Conservation (phyloP, 2,797 vertebrate species). For the Propithecus deckenii region DNA sequence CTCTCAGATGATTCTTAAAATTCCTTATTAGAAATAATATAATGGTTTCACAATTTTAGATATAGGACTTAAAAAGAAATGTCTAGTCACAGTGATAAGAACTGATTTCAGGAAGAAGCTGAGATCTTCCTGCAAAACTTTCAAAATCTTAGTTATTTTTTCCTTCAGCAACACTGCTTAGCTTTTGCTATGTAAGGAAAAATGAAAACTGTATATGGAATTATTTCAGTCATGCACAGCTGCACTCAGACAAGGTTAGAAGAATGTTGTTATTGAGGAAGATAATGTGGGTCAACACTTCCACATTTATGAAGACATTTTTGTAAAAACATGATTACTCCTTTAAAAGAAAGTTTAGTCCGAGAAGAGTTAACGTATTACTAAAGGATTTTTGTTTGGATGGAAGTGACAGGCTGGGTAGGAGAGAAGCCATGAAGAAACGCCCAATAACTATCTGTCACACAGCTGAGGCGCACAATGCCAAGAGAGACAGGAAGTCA, state of each 20-base stretch:
- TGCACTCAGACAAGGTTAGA: slow-evolving; percentile 13
- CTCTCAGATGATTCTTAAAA: not conserved
- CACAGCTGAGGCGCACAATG: not conserved
- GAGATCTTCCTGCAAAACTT: not conserved
- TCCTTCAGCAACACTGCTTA: not conserved
- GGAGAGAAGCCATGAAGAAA: not conserved
- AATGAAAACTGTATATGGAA: not conserved
- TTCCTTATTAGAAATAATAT: not conserved
- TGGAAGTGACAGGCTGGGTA: not conserved
- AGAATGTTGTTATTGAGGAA: not conserved
- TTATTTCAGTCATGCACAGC: slow-evolving; percentile 23
- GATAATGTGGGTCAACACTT: slow-evolving; percentile 28
- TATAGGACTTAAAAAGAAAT: not conserved
- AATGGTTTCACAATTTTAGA: not conserved
- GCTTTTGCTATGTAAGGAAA: slow-evolving; percentile 7
- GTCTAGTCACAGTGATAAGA: not conserved
- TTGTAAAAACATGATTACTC: not conserved
- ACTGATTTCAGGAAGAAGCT: slow-evolving; percentile 16
- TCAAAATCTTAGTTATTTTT: slow-evolving; percentile 23
- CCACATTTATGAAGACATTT: not conserved
- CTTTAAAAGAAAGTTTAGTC: not conserved
- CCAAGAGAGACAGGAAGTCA: slow-evolving; percentile 25
- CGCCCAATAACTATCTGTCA: not conserved
- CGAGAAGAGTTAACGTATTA: slow-evolving; percentile 14
- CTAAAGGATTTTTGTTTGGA: slow-evolving; percentile 25